These are phyloP conservation scores for Pammene aurita DNA, from an alignment of 2,888 invertebrate genomes.

Conservation along the genomic window DNA sequence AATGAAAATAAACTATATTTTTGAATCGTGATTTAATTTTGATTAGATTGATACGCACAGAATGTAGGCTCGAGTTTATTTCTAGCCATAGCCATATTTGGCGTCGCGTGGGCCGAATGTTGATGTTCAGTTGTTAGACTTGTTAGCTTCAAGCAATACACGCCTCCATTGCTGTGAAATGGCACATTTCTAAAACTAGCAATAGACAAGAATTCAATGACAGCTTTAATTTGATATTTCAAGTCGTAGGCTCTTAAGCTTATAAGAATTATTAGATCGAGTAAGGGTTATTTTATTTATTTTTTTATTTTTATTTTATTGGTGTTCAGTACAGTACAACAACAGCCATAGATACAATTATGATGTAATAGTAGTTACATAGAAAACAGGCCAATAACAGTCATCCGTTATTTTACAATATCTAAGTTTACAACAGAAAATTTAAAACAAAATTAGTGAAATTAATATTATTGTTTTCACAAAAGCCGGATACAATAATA, in stretches of 20 bases:
- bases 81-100: background rate
- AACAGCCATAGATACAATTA: no score
- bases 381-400: no score
- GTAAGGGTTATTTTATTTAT: no score
- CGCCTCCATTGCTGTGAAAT: background rate
- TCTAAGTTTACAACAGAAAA: no score
- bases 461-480: no score
- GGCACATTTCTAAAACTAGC: background rate
- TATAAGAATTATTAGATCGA: background rate
- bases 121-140: slow-evolving; percentile 1
- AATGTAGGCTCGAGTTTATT: background rate
- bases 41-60: background rate
- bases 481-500: no score
- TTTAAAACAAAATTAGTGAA: no score
- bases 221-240: background rate
- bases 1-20: no score
- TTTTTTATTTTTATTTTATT: no score
- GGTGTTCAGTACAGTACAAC: no score
- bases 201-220: background rate
- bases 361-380: no score
- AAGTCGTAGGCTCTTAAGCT: background rate
- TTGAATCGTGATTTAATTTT: background rate
- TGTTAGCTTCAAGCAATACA: background rate
- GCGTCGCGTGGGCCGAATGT: slow-evolving; percentile 1
- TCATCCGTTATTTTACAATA: no score